These are phyloP conservation scores for Otus sunia DNA, from an alignment of 2,113 vertebrate genomes.

Conservation along the genomic window DNA sequence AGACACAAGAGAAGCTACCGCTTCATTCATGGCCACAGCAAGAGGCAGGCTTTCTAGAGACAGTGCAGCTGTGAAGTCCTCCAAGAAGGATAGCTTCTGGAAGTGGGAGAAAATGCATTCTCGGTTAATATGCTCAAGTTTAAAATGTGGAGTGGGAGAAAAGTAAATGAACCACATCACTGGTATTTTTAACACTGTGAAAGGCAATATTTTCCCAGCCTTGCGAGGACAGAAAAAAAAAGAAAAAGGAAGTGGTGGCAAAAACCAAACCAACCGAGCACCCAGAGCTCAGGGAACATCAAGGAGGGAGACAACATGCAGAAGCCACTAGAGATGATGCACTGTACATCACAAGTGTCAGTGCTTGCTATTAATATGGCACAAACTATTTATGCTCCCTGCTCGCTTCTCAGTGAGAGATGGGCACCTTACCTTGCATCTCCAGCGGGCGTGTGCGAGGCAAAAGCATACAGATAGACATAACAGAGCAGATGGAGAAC, in stretches of 20 bases:
- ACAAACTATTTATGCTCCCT: neutral
- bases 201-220: neutral
- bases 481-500: conserved; percentile 38
- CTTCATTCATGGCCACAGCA: neutral
- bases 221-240: neutral
- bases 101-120: neutral
- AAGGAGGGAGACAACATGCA: neutral
- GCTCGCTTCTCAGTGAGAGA: neutral
- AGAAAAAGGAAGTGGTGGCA: neutral
- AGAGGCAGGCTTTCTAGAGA: neutral
- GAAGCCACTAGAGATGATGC: neutral
- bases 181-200: neutral
- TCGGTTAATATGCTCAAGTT: neutral
- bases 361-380: neutral
- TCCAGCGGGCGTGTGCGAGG: neutral
- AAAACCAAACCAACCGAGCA: neutral
- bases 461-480: neutral
- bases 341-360: neutral
- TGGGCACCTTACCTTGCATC: neutral
- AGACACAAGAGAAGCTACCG: neutral
- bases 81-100: neutral
- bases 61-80: neutral
- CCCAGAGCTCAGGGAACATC: neutral
- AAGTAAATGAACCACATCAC: neutral
- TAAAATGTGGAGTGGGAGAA: neutral